These are phyloP conservation scores for Bibio marci DNA, from an alignment of 2,888 invertebrate species.

Conservation along the genomic window DNA sequence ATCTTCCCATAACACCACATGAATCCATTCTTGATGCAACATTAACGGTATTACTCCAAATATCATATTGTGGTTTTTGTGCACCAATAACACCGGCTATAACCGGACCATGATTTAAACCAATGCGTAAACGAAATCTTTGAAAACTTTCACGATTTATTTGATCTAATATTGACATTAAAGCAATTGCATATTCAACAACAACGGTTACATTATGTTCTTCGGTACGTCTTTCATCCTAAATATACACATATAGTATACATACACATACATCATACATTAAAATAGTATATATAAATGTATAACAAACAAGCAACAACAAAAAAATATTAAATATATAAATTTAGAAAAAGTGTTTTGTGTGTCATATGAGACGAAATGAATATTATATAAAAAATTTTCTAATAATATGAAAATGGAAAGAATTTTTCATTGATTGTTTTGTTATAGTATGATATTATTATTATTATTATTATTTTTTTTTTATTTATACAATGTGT, in stretches of 20 bases:
- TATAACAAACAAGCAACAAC: no score
- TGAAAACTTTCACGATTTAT: conserved; percentile 95
- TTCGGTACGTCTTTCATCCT: conserved; percentile 61
- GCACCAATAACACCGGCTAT: conserved; percentile 86
- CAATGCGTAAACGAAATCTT: conserved; percentile 85
- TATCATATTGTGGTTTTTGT: conserved; percentile 95
- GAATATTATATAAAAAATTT: no score
- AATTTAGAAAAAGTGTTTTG: no score
- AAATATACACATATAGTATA: conserved; percentile 15
- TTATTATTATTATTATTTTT: no score
- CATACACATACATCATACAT: no score
- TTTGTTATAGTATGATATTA: no score
- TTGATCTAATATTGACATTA: conserved; percentile 84
- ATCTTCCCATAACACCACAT: conserved; percentile 72
- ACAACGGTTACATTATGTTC: conserved; percentile 77
- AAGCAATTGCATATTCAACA: conserved; percentile 86
- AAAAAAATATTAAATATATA: no score
- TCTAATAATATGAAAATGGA: no score
- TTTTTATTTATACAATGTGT: no score
- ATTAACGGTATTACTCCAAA: conserved; percentile 98
- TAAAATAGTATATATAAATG: no score
- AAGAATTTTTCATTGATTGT: no score
- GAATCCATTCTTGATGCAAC: conserved; percentile 96
- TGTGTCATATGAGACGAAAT: no score
- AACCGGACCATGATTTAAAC: conserved; percentile 27